phyloP scores from a whole-genome alignment of 2,888 invertebrate genomes.

The Resseliella maxima region DNA sequence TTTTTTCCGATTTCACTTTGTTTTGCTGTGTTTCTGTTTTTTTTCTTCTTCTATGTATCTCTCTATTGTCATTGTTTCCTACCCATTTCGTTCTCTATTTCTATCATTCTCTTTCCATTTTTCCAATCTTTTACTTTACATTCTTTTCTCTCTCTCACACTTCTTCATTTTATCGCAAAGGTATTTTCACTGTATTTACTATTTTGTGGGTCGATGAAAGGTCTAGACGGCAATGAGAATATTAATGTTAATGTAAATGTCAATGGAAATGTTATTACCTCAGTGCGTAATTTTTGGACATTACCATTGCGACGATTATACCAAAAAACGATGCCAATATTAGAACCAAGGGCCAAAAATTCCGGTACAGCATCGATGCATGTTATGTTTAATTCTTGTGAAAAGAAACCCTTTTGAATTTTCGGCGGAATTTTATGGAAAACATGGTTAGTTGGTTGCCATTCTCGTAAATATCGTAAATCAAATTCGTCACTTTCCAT shows the following conservation, averaged over 20 bases:
- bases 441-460: conserved; percentile 82
- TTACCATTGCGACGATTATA: conserved; percentile 82
- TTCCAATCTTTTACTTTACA: neutral
- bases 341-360: conserved; percentile 86
- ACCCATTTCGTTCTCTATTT: no score
- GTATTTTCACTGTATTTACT: no score
- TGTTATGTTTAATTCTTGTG: conserved; percentile 79
- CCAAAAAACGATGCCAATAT: conserved; percentile 88
- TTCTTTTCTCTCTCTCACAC: no score
- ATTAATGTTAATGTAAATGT: neutral
- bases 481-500: conserved; percentile 62
- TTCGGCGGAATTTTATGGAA: conserved; percentile 81
- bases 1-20: no score
- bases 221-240: neutral
- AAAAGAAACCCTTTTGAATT: conserved; percentile 80
- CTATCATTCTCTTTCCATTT: neutral
- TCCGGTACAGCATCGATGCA: conserved; percentile 85
- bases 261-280: conserved; percentile 71
- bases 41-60: neutral
- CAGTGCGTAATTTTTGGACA: conserved; percentile 81
- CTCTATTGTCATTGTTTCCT: neutral
- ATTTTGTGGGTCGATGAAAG: neutral
- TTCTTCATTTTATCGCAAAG: no score
- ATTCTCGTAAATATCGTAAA: conserved; percentile 74
- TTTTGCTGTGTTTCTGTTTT: no score